Evolutionary conservation across 2,888 invertebrate genomes (phyloP).

Genomic region (Aethes cnicana): DNA sequence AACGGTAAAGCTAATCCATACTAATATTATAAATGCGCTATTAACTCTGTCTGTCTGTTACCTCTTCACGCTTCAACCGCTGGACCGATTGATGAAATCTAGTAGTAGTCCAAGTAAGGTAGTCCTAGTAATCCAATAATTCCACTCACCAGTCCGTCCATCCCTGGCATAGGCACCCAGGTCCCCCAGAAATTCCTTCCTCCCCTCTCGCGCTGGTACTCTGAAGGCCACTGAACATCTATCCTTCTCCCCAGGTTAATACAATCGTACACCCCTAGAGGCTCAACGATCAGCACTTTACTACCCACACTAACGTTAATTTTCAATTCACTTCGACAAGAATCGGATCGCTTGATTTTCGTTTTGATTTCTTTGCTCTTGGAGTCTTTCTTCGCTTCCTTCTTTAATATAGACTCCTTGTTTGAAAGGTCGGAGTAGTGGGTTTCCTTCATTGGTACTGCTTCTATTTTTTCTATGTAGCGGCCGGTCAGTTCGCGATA

Average conservation of each 20-base stretch:
- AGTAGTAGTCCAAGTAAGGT: too few species aligned
- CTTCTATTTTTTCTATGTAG: slow-evolving; percentile 70
- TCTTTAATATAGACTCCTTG: slow-evolving; percentile 60
- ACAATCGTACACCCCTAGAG: slow-evolving; percentile 90
- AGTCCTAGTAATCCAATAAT: too few species aligned
- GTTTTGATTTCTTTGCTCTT: slow-evolving; percentile 71
- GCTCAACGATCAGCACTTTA: slow-evolving; percentile 74
- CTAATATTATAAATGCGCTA: too few species aligned
- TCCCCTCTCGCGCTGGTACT: slow-evolving; percentile 92
- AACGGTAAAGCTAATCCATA: too few species aligned
- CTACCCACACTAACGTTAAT: slow-evolving; percentile 71
- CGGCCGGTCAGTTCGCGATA: slow-evolving; percentile 74
- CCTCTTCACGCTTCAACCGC: too few species aligned
- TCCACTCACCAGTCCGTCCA: slow-evolving; percentile 91
- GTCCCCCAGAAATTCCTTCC: slow-evolving; percentile 93
- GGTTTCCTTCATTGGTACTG: slow-evolving; percentile 59
- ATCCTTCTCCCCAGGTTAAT: slow-evolving; percentile 94
- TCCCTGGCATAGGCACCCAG: slow-evolving; percentile 94
- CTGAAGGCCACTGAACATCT: slow-evolving; percentile 98
- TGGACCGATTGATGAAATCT: too few species aligned
- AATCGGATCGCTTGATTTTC: slow-evolving; percentile 72
- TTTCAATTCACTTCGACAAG: slow-evolving; percentile 64
- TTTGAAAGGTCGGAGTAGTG: slow-evolving; percentile 65
- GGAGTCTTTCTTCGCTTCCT: slow-evolving; percentile 58
- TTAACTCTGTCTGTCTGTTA: too few species aligned